phyloP scores from a whole-genome alignment of 2,888 invertebrate genomes.

The Dichetophora obliterata region DNA sequence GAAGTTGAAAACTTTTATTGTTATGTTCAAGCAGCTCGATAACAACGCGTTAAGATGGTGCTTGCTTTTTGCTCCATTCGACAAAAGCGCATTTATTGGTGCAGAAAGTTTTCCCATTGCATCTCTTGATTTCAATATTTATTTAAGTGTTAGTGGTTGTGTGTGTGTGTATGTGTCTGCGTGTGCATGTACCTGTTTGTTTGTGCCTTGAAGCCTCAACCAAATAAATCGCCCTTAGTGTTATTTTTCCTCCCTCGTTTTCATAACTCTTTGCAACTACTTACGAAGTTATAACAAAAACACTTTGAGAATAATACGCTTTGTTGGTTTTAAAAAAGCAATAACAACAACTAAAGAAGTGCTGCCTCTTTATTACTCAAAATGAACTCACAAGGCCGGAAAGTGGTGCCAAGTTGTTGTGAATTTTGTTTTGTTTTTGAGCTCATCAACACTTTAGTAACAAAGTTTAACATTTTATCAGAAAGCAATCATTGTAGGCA shows the following conservation, averaged over 20 bases:
- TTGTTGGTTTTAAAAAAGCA: background rate
- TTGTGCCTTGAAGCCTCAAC: background rate
- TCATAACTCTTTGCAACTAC: background rate
- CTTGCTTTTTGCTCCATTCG: background rate
- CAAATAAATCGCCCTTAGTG: background rate
- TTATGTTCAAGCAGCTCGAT: constrained; percentile 3
- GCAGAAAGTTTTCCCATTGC: constrained; percentile 9
- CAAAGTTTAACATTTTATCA: background rate
- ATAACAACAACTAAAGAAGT: too few relatives aligned
- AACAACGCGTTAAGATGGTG: background rate
- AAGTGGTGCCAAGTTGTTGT: background rate
- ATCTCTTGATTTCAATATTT: background rate
- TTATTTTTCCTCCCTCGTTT: background rate
- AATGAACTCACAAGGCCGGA: background rate
- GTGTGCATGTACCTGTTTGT: background rate
- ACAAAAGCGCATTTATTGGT: too few relatives aligned
- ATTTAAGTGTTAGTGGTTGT: background rate
- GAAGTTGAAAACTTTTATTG: constrained; percentile 13
- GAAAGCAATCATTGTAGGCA: background rate
- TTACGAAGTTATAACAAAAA: background rate
- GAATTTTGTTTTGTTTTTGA: background rate
- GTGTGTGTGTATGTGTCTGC: background rate
- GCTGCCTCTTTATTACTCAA: background rate
- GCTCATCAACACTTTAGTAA: background rate
- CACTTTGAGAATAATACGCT: background rate